Percentiles rank a stretch among this genome's conserved stretches.
Conservation (phyloP, 2,888 invertebrate species). For the Acleris cristana region DNA sequence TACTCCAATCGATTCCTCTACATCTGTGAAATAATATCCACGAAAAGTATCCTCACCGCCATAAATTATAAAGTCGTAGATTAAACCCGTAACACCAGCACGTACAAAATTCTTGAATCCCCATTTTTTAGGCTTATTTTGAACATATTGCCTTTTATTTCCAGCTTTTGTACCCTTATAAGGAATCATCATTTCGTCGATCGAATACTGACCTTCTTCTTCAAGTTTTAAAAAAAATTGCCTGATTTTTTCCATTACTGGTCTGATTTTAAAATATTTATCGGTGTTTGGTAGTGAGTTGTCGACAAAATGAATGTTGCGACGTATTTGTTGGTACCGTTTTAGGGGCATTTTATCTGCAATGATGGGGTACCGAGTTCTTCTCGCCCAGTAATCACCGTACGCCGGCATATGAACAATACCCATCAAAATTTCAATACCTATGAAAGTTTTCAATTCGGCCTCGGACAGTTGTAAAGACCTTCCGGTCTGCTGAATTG, state of each 20-base stretch:
- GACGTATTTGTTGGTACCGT: conserved; percentile 37
- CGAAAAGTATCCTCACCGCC: conserved; percentile 46
- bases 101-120: conserved; percentile 48
- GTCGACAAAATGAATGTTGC: conserved; percentile 38
- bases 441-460: conserved; percentile 5
- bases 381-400: conserved; percentile 7
- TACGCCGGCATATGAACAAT: conserved; percentile 16
- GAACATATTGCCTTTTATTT: conserved; percentile 48
- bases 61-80: conserved; percentile 48
- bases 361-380: conserved; percentile 5
- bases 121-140: conserved; percentile 50
- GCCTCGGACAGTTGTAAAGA: not conserved
- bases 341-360: conserved; percentile 30
- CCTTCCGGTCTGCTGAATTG: conserved; percentile 5
- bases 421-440: conserved; percentile 5
- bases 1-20: not conserved
- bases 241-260: conserved; percentile 4
- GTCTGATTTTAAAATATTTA: conserved; percentile 35
- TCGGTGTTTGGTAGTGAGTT: conserved; percentile 32
- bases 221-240: conserved; percentile 39
- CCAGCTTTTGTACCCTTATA: conserved; percentile 54
- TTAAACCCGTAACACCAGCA: conserved; percentile 43
- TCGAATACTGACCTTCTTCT: conserved; percentile 45
- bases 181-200: conserved; percentile 56
- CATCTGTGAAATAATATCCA: not conserved